These are phyloP conservation scores for Cochlearius cochlearius DNA, from an alignment of 2,113 vertebrate species.

Conservation along the genomic window DNA sequence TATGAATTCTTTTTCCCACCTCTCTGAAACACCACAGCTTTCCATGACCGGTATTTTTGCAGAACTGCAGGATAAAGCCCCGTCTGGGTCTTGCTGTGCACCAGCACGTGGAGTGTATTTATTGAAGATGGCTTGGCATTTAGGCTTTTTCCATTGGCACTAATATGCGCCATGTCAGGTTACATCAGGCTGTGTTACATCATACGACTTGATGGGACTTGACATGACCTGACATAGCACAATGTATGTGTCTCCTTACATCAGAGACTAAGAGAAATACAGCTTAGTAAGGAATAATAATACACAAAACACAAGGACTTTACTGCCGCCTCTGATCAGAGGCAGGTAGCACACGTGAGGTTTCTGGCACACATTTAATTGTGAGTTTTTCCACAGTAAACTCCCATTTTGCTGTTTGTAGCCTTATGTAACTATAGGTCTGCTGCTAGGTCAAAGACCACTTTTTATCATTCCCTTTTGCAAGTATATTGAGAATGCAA, in stretches of 20 bases:
- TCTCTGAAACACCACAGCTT: neutral
- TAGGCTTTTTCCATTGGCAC: constrained; percentile 33
- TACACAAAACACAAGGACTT: neutral
- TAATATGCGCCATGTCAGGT: constrained; percentile 32
- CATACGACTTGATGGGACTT: constrained; percentile 4
- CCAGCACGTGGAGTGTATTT: neutral
- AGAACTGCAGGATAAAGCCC: constrained; percentile 33
- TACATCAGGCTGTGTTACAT: neutral
- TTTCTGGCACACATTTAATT: neutral
- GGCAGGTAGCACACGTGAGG: neutral
- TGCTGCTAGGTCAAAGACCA: neutral
- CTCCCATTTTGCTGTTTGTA: neutral
- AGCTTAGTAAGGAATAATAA: constrained; percentile 14
- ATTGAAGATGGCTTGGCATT: constrained; percentile 57
- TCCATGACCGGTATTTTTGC: neutral
- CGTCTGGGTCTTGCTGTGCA: constrained; percentile 1
- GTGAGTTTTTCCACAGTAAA: neutral
- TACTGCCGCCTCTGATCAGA: neutral
- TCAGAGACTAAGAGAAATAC: constrained; percentile 9
- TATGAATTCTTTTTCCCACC: rapidly evolving
- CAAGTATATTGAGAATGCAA: neutral
- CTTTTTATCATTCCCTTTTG: neutral
- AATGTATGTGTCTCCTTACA: constrained; percentile 52
- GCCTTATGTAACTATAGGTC: neutral
- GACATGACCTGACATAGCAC: constrained; percentile 61